Evolutionary conservation across 2,113 vertebrate species (phyloP).

Genomic region (Bambusicola thoracicus): DNA sequence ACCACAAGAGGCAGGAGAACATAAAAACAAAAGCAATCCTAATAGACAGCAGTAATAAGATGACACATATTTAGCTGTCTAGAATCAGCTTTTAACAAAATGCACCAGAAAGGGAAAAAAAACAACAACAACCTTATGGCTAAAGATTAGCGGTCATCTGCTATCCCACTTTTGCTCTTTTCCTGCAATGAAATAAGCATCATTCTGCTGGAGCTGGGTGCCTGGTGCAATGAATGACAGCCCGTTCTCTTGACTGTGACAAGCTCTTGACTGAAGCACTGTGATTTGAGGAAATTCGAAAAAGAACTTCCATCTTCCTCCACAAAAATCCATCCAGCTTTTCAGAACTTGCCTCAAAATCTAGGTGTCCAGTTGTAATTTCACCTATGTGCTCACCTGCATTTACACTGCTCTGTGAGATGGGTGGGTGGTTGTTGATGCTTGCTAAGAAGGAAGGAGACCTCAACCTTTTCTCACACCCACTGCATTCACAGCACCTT

Average conservation of each 20-base stretch:
- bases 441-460: background rate
- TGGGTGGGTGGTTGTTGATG: background rate
- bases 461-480: background rate
- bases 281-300: background rate
- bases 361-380: background rate
- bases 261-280: background rate
- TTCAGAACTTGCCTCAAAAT: background rate
- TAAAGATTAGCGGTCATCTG: background rate
- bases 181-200: background rate
- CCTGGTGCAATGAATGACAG: rapidly evolving
- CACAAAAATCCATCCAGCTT: background rate
- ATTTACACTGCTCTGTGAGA: background rate
- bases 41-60: background rate
- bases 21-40: background rate
- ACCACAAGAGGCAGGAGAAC: background rate
- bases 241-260: rapidly evolving
- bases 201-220: background rate
- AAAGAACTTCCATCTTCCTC: background rate
- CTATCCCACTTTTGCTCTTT: background rate
- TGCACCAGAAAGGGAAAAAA: background rate
- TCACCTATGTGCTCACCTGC: background rate
- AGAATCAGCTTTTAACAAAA: background rate
- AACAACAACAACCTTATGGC: background rate
- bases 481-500: background rate
- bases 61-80: background rate